Conservation (phyloP, 2,113 vertebrate species). For the Hoplias malabaricus region DNA sequence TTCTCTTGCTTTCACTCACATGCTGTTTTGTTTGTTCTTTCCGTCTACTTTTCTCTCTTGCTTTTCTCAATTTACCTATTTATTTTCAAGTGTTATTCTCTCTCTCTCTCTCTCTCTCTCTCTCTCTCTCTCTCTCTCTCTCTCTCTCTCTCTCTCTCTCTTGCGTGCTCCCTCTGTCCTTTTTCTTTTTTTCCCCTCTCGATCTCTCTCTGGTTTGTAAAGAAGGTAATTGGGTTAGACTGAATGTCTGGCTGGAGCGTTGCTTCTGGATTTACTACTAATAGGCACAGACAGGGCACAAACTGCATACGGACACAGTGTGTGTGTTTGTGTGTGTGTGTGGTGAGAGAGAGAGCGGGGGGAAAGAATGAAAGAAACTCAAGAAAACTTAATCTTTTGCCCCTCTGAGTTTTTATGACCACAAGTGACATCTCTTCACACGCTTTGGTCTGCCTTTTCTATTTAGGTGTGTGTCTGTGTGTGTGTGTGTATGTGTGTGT, state of each 20-base stretch:
- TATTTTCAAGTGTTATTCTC: background rate
- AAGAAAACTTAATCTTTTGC: background rate
- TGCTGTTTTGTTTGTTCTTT: background rate
- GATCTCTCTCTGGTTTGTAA: background rate
- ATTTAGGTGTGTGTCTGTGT: background rate
- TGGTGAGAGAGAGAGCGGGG: background rate
- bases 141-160: background rate
- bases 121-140: background rate
- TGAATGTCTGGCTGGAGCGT: background rate
- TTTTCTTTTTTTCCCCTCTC: background rate
- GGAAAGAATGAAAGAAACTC: background rate
- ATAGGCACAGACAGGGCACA: background rate
- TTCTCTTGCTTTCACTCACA: background rate
- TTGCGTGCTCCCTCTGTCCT: background rate
- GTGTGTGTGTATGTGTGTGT: background rate
- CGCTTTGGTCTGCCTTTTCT: background rate
- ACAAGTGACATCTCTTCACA: background rate
- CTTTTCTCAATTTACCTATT: no score
- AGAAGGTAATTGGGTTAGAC: background rate
- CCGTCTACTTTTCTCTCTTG: background rate
- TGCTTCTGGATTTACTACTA: slow-evolving; percentile 2
- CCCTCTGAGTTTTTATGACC: background rate
- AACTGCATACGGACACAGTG: background rate
- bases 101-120: background rate
- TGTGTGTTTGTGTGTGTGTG: background rate